Evolutionary conservation across 1,140 invertebrate genomes (phyloP), one percentile per base, ranked within the genome.

Genomic region (Papilio polyxenes): DNA sequence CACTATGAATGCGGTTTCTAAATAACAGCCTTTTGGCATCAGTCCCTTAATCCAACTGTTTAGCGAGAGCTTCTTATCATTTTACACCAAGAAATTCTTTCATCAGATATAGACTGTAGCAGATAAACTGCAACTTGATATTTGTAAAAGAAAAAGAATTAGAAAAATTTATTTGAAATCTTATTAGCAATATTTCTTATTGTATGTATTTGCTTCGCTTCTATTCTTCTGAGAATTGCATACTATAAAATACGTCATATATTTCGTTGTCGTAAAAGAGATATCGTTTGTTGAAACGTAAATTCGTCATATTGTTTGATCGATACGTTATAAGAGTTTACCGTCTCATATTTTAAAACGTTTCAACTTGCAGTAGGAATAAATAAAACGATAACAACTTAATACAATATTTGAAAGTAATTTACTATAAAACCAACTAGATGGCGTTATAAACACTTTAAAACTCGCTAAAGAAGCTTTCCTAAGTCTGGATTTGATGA

Each of bases 211-310:
- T 65, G 3, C 5, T 31, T 65, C 62, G 56, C 2, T 59, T 59
- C 56, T 59, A 72, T 72, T 72, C 40, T 37, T 72, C 65, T 37
- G 13, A 72, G 31, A 72, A 72, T 77, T 49, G 44, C 49, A 53
- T 77, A 2, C 11, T 20, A 49, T 51, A 77, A 77, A 53, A 48
- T 9, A 11, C 10, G 20, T 77, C 17, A 53, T 77, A 31, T 53
- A 53, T 72, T 72, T 77, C 49, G 48, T 13, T 53, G n/a, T 51
- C 75, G 48, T 77, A 77, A 77, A 77, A 77, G 15, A 49, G 48
- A 56, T 23, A 53, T 51, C 49, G 20, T 53, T 77, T 53, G 20
- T 53, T 53, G 44, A 77, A 77, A 37, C 44, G 49, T 53, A 53
- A 51, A 51, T 15, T 77, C 75, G 20, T 77, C 75, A 53, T 15